Conservation (phyloP, 2,888 invertebrate species). For the Latheticus oryzae region DNA sequence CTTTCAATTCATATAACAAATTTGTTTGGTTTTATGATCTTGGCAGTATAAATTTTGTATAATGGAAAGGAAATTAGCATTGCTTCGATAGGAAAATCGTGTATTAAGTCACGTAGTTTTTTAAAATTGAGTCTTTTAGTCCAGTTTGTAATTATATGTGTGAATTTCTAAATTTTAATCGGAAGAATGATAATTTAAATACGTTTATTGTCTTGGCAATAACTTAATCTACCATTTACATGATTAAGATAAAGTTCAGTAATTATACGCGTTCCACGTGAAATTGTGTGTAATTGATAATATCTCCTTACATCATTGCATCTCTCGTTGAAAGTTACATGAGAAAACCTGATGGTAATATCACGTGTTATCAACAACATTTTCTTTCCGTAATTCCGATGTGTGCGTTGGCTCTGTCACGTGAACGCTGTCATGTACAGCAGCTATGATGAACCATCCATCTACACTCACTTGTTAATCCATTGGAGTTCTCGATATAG, state of each 20-base stretch:
- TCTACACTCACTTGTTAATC: slow-evolving; percentile 34
- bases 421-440: slow-evolving; percentile 35
- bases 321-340: slow-evolving; percentile 12
- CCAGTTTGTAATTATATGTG: no score
- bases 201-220: no score
- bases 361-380: slow-evolving; percentile 28
- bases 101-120: no score
- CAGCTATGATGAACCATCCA: slow-evolving; percentile 8
- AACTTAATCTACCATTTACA: no score
- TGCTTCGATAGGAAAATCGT: no score
- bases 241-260: slow-evolving; percentile 5
- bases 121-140: no score
- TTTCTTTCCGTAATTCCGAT: slow-evolving; percentile 15
- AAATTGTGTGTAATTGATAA: not conserved
- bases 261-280: slow-evolving; percentile 4
- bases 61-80: no score
- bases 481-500: slow-evolving; percentile 35
- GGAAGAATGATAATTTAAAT: no score
- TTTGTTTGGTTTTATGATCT: no score
- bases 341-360: slow-evolving; percentile 11
- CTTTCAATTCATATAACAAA: not conserved
- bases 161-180: no score
- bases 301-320: not conserved
- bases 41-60: no score
- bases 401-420: slow-evolving; percentile 21